Conservation (phyloP, 2,888 invertebrate genomes). For the Salpingus planirostris region DNA sequence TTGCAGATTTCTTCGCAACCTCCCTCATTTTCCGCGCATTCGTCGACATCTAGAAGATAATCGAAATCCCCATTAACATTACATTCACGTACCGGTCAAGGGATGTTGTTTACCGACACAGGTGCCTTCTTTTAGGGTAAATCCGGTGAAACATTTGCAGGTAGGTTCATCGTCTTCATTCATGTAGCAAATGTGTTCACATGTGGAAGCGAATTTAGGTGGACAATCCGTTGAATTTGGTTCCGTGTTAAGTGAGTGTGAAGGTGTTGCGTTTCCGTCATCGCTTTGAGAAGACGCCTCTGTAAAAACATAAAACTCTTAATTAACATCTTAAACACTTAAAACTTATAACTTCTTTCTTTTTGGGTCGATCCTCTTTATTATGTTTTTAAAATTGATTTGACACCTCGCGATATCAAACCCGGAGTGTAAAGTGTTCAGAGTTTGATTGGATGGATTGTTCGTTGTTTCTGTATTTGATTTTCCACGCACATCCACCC, state of each 20-base stretch:
- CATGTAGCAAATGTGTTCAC: conserved; percentile 44
- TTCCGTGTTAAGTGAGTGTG: conserved; percentile 7
- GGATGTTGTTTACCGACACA: conserved; percentile 23
- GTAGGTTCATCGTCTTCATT: conserved; percentile 30
- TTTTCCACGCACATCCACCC: too few species aligned
- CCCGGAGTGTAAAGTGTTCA: too few species aligned
- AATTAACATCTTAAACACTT: too few species aligned
- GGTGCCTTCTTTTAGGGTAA: conserved; percentile 37
- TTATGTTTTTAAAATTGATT: too few species aligned
- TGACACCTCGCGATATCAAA: too few species aligned
- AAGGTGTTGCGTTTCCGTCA: conserved; percentile 10
- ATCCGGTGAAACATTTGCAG: conserved; percentile 48
- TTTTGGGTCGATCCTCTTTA: too few species aligned
- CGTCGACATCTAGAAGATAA: conserved; percentile 48
- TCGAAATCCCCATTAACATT: conserved; percentile 5
- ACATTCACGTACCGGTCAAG: not conserved
- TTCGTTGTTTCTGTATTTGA: too few species aligned
- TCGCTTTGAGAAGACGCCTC: conserved; percentile 15
- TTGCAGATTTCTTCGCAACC: conserved; percentile 49
- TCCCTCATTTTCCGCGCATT: conserved; percentile 46
- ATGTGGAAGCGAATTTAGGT: conserved; percentile 24
- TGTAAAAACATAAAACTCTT: conserved; percentile 5
- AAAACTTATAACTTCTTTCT: too few species aligned
- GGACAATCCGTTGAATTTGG: conserved; percentile 17
- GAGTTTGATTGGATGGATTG: too few species aligned